Percentiles rank a stretch among this genome's conserved stretches.
These are phyloP conservation scores for Aphidius colemani DNA, from an alignment of 2,888 invertebrate species.

Conservation along the genomic window DNA sequence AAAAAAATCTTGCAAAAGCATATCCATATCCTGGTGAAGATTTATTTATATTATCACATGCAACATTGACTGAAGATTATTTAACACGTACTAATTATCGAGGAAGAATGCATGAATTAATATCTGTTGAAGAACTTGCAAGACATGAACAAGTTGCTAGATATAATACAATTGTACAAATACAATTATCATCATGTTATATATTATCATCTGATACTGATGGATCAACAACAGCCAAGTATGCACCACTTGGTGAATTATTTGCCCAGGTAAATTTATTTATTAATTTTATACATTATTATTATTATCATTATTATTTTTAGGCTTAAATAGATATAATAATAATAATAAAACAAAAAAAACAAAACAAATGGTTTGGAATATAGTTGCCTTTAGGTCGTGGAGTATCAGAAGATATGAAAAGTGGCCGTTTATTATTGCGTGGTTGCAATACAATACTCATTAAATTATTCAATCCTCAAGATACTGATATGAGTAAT, in stretches of 20 bases:
- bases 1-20: constrained; percentile 62
- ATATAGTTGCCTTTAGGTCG: constrained; percentile 68
- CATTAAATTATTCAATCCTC: constrained; percentile 51
- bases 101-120: constrained; percentile 74
- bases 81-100: constrained; percentile 74
- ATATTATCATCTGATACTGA: constrained; percentile 71
- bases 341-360: not conserved
- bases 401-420: constrained; percentile 80
- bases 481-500: constrained; percentile 13
- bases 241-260: constrained; percentile 75
- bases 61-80: constrained; percentile 68
- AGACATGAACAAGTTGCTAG: constrained; percentile 72
- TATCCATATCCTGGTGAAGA: constrained; percentile 72
- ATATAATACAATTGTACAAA: constrained; percentile 70
- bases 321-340: not conserved
- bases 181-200: constrained; percentile 71
- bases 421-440: constrained; percentile 77
- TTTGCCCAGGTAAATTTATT: constrained; percentile 65
- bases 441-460: constrained; percentile 76
- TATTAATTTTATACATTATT: not conserved
- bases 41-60: constrained; percentile 71
- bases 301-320: not conserved
- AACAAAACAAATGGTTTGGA: constrained; percentile 15
- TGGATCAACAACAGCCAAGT: constrained; percentile 75
- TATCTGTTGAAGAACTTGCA: constrained; percentile 79